phyloP scores from a whole-genome alignment of 1,140 invertebrate species.

The Branchinecta lynchi region DNA sequence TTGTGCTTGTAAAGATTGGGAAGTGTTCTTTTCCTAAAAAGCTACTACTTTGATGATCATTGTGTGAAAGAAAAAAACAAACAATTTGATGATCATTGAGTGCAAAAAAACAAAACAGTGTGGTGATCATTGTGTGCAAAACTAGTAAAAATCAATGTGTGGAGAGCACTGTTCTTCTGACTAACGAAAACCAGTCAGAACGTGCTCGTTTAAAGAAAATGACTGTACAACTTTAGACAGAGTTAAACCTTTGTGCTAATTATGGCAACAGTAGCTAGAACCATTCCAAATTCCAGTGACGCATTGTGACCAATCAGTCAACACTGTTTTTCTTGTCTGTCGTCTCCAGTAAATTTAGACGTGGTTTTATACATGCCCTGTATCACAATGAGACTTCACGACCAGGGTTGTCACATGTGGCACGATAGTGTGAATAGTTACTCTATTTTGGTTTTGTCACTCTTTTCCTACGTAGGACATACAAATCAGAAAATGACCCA shows the following conservation, averaged over 20 bases:
- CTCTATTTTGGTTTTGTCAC: too few species aligned
- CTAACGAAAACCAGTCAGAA: neutral
- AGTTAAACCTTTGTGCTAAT: neutral
- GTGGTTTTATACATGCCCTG: neutral
- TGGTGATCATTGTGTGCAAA: neutral
- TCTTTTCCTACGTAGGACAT: too few species aligned
- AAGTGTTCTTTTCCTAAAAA: neutral
- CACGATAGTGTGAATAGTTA: too few species aligned
- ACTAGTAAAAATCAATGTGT: neutral
- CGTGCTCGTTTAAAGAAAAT: slow-evolving; percentile 2
- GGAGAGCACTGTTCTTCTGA: neutral
- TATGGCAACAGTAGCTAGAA: neutral
- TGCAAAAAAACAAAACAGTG: neutral
- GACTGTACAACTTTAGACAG: neutral
- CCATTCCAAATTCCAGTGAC: neutral
- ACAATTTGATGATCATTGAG: too few species aligned
- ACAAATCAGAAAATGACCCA: too few species aligned
- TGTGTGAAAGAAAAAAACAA: too few species aligned
- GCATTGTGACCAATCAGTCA: neutral
- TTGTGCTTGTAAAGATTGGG: neutral
- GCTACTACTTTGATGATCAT: neutral
- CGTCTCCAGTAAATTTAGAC: neutral
- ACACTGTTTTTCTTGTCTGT: neutral
- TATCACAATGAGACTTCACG: neutral
- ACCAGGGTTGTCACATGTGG: too few species aligned